A percentile compares a stretch with the other conserved stretches of the same genome.
Conservation (phyloP, 2,888 invertebrate genomes). For the Harmothoe impar region DNA sequence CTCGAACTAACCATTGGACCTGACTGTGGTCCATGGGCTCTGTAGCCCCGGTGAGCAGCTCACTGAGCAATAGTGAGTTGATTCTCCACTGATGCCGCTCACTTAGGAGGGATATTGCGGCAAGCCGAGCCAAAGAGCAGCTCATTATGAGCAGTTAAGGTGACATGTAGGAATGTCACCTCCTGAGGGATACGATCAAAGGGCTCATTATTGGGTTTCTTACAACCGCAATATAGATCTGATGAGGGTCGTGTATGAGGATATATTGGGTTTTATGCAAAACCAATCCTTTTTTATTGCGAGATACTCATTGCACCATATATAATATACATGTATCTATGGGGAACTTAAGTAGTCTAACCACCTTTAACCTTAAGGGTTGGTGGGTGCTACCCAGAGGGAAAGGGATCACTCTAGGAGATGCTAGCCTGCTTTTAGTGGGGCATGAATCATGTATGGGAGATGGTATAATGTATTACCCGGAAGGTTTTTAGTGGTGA, state of each 20-base stretch:
- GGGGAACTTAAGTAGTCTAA: no score
- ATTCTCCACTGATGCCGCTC: slow-evolving; percentile 16
- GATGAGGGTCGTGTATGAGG: no score
- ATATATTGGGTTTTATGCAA: no score
- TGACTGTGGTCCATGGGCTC: no score
- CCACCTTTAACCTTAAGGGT: not conserved
- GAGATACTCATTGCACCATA: no score
- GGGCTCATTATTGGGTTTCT: not conserved
- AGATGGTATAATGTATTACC: not conserved
- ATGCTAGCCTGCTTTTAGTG: slow-evolving; percentile 25
- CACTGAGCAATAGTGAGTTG: not conserved
- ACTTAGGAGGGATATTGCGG: not conserved
- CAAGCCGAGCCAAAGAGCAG: not conserved
- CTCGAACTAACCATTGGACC: no score
- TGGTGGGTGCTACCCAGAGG: not conserved
- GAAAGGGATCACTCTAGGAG: not conserved
- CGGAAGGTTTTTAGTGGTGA: not conserved
- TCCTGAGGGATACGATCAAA: not conserved
- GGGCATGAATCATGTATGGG: slow-evolving; percentile 9
- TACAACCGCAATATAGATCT: not conserved
- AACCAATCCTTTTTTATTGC: no score
- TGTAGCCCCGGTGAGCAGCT: no score
- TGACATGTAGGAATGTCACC: not conserved
- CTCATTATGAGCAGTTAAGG: slow-evolving; percentile 10
- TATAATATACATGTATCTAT: no score